Evolutionary conservation across 2,888 invertebrate species (phyloP), one percentile per base, ranked within the genome.

Genomic region (Lasioglossum marginatum): DNA sequence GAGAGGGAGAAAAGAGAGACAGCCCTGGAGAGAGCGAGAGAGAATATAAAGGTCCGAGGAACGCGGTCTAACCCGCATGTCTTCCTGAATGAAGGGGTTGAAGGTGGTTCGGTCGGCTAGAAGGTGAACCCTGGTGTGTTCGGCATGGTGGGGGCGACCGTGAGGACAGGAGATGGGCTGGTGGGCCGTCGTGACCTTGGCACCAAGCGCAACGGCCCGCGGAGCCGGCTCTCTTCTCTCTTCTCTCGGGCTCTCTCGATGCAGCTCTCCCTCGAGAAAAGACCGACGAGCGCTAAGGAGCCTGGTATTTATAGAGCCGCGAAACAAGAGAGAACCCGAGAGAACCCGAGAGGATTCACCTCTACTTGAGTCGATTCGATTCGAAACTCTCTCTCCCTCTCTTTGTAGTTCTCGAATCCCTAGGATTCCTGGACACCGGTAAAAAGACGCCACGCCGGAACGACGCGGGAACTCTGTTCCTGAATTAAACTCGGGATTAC

Each of bases 291-390:
- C 82, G 88, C 82, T 88, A 86, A 88, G 87, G 87, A 87, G 88
- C 82, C 48, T 48, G 85, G 91, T 92, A 93, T 93, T 93, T 93
- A 91, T 92, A 90, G 89, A 88, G 84, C 80, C 85, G 77, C 84
- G 86, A 52, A 89, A 79, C 77, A 82, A 68, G 81, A 76, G 84
- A 66, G 63, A 68, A n/a, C n/a, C 57, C 57, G 27, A 27, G 60
- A 27, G 27, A n/a, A 27, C 27, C 27, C 66, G 19, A 16, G 77
- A 83, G 75, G 84, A 81, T 81, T 34, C 66, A 72, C 82, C 77
- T 70, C 52, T 23, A 3, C 52, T 52, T 2, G 8, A 10, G 40
- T 76, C 77, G 77, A 63, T 85, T 68, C 74, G 75, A 79, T 82
- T 63, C 82, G 77, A 66, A 80, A 83, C 79, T 85, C 79, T 40